A percentile compares a stretch with the other conserved stretches of the same genome.
phyloP scores from a whole-genome alignment of 2,113 vertebrate genomes.

The Callocephalon fimbriatum region DNA sequence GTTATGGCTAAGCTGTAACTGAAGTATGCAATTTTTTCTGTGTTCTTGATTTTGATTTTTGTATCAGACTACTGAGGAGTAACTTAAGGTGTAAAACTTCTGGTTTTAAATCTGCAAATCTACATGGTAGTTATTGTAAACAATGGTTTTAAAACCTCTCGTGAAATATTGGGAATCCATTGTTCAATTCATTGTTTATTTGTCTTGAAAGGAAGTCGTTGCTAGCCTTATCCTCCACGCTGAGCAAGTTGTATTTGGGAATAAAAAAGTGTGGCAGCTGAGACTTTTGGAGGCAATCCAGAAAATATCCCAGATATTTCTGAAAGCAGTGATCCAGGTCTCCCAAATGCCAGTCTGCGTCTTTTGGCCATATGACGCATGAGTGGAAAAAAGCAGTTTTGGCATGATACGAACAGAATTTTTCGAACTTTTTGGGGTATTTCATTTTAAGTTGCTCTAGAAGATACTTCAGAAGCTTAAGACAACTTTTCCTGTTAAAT shows the following conservation, averaged over 20 bases:
- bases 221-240: neutral
- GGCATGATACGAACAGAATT: constrained; percentile 85
- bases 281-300: constrained; percentile 54
- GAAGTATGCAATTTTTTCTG: neutral
- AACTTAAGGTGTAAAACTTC: neutral
- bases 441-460: constrained; percentile 79
- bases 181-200: constrained; percentile 72
- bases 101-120: neutral
- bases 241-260: constrained; percentile 82
- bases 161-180: constrained; percentile 78
- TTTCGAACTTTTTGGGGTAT: constrained; percentile 62
- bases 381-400: constrained; percentile 86
- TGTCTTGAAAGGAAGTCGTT: constrained; percentile 50
- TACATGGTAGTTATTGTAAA: neutral
- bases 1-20: neutral
- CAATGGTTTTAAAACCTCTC: neutral
- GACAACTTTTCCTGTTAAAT: constrained; percentile 82
- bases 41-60: neutral
- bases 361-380: constrained; percentile 67
- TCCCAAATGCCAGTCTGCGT: constrained; percentile 71
- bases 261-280: constrained; percentile 85
- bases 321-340: constrained; percentile 78
- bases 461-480: constrained; percentile 89
- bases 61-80: neutral
- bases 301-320: constrained; percentile 73